These are phyloP conservation scores for Ostrea denselamellosa DNA, from an alignment of 1,140 invertebrate genomes.

Conservation along the genomic window DNA sequence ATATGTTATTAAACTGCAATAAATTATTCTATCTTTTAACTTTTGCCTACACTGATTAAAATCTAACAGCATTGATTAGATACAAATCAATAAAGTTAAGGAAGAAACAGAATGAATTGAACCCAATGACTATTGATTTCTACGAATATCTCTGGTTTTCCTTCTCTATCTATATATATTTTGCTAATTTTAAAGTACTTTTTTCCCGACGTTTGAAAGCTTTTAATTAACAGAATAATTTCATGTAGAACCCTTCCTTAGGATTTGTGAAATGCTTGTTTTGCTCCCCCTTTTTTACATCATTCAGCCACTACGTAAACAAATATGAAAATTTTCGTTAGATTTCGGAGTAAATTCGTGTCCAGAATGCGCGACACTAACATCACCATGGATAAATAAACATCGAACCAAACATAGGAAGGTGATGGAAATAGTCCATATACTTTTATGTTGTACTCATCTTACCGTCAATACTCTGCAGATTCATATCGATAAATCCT, in stretches of 20 bases:
- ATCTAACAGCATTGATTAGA: too few relatives aligned
- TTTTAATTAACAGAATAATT: not conserved
- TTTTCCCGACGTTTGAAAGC: too few relatives aligned
- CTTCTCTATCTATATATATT: too few relatives aligned
- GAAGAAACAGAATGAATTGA: too few relatives aligned
- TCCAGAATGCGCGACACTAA: not conserved
- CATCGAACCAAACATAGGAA: not conserved
- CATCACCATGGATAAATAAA: not conserved
- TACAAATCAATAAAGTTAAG: too few relatives aligned
- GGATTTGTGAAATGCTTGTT: not conserved
- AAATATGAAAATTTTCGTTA: not conserved
- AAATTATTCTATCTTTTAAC: too few relatives aligned
- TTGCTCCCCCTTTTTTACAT: not conserved
- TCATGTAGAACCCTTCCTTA: not conserved
- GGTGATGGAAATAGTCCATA: not conserved
- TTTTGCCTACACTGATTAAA: too few relatives aligned
- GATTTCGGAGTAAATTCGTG: not conserved
- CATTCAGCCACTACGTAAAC: not conserved
- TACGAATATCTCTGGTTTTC: too few relatives aligned
- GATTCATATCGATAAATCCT: not conserved
- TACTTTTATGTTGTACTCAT: not conserved
- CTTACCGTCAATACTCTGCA: not conserved
- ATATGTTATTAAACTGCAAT: too few relatives aligned
- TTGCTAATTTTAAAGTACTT: too few relatives aligned
- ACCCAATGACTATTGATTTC: too few relatives aligned